These are phyloP conservation scores for Dipodomys ordii DNA, from an alignment of 2,113 vertebrate genomes.

Conservation along the genomic window DNA sequence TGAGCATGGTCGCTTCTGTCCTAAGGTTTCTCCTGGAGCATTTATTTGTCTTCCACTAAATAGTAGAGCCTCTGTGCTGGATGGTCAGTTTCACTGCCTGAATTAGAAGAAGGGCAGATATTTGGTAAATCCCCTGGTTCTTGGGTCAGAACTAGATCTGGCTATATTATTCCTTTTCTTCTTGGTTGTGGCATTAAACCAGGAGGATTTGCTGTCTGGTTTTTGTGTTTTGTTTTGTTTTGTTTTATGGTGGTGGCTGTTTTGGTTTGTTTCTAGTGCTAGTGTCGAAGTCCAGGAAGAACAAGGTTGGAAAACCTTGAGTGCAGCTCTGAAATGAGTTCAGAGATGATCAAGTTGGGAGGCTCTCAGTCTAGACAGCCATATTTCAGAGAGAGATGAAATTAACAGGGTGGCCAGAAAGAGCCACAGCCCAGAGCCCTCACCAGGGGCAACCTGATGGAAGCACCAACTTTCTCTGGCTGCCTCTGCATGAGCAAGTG, in stretches of 20 bases:
- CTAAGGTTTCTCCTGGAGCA: too few relatives aligned
- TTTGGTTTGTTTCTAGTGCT: too few relatives aligned
- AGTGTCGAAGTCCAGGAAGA: neutral
- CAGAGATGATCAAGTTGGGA: rapidly evolving
- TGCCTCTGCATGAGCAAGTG: neutral
- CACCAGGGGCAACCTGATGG: neutral
- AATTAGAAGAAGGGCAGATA: neutral
- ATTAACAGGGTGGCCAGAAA: neutral
- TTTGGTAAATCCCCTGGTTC: neutral
- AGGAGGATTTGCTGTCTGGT: neutral
- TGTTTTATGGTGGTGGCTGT: too few relatives aligned
- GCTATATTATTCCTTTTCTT: neutral
- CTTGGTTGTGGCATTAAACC: neutral
- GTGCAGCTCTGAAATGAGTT: neutral
- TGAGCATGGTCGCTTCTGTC: neutral
- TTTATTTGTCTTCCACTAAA: neutral
- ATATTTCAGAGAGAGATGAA: neutral
- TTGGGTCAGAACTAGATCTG: neutral
- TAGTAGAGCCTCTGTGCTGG: neutral
- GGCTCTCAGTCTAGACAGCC: rapidly evolving
- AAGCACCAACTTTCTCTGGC: neutral
- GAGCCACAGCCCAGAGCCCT: neutral
- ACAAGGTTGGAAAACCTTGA: too few relatives aligned
- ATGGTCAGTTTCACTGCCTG: neutral
- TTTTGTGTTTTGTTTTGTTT: neutral